phyloP scores from a whole-genome alignment of 1,140 invertebrate species.

The Brachionus rotundiformis region DNA sequence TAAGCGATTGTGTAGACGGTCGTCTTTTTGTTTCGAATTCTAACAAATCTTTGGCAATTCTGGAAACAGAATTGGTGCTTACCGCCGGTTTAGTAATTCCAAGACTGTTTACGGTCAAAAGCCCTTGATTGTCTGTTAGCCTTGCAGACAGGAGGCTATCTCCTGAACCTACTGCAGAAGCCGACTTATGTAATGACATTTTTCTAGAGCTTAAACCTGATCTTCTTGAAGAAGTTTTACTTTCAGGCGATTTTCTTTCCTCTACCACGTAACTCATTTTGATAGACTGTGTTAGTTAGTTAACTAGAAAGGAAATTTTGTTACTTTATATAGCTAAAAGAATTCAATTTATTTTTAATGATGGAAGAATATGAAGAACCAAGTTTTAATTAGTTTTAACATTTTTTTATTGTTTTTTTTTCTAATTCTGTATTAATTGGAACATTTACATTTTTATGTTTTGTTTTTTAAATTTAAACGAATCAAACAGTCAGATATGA shows the following conservation, averaged over 20 bases:
- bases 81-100: neutral
- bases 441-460: slow-evolving; percentile 11
- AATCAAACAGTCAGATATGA: neutral
- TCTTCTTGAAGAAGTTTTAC: neutral
- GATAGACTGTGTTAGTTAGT: neutral
- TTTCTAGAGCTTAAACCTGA: neutral
- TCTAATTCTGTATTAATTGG: neutral
- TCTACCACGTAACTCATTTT: neutral
- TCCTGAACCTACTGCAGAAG: neutral
- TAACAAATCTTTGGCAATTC: neutral
- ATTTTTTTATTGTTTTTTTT: slow-evolving; percentile 6
- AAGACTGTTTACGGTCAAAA: neutral
- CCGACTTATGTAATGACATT: neutral
- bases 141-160: neutral
- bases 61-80: neutral
- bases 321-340: neutral
- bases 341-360: slow-evolving; percentile 20
- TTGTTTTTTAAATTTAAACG: neutral
- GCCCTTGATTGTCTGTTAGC: neutral
- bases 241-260: neutral
- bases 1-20: neutral
- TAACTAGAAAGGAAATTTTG: neutral
- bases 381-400: slow-evolving; percentile 11
- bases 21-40: neutral
- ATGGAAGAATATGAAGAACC: neutral